These are phyloP conservation scores for Drosophila niveifrons DNA, from an alignment of 2,888 invertebrate species.

Conservation along the genomic window DNA sequence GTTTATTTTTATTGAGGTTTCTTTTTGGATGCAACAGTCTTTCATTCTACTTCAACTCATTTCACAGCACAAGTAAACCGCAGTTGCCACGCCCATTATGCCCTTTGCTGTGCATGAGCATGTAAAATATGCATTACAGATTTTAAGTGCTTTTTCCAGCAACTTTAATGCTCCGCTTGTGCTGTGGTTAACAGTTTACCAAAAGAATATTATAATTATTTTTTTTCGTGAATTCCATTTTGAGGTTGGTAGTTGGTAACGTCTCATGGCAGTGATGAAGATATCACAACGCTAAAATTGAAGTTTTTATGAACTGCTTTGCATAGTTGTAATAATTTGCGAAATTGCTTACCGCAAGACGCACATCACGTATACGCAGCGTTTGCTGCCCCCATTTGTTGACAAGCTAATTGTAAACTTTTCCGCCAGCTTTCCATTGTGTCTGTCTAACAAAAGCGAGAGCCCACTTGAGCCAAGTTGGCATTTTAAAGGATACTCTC, in stretches of 20 bases:
- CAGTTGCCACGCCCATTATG: slow-evolving; percentile 13
- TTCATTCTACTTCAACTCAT: neutral
- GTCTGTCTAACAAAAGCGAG: slow-evolving; percentile 43
- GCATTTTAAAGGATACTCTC: slow-evolving; percentile 41
- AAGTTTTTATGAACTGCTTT: slow-evolving; percentile 39
- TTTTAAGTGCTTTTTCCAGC: slow-evolving; percentile 24
- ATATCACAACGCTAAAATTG: slow-evolving; percentile 16
- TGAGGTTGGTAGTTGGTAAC: neutral
- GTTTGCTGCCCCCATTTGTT: slow-evolving; percentile 55
- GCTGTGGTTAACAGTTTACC: slow-evolving; percentile 27
- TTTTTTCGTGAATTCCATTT: slow-evolving; percentile 13
- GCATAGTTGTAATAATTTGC: slow-evolving; percentile 42
- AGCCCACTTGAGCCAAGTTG: slow-evolving; percentile 27
- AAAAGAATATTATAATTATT: slow-evolving; percentile 44
- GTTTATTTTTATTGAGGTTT: slow-evolving; percentile 29
- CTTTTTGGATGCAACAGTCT: slow-evolving; percentile 4
- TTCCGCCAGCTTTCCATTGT: slow-evolving; percentile 57
- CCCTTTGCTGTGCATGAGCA: neutral
- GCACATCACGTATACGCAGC: slow-evolving; percentile 60
- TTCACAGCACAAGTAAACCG: slow-evolving; percentile 5
- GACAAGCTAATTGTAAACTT: slow-evolving; percentile 74
- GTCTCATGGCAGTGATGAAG: slow-evolving; percentile 23
- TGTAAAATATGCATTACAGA: slow-evolving; percentile 53
- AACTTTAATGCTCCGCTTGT: slow-evolving; percentile 19
- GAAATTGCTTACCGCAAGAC: slow-evolving; percentile 9